phyloP scores from a whole-genome alignment of 92 coral and sea anemone species.

The Actinernus sp. region DNA sequence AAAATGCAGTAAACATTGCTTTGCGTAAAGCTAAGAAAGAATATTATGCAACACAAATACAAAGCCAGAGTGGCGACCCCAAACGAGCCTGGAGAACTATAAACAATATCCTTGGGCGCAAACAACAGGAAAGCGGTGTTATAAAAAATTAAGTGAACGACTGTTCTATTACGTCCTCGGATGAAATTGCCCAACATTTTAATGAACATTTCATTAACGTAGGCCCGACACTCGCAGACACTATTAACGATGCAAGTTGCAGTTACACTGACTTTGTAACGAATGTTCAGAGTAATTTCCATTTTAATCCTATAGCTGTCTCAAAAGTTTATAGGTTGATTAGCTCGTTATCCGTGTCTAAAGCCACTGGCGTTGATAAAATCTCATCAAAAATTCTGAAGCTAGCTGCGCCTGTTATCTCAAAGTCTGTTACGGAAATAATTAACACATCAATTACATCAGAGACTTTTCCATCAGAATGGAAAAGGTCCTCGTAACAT shows the following conservation, averaged over 20 bases:
- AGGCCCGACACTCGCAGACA: constrained; percentile 12
- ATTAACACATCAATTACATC: constrained; percentile 8
- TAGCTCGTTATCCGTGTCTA: constrained; percentile 7
- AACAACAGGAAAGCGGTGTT: neutral
- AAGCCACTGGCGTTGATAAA: constrained; percentile 12
- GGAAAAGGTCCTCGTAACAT: constrained; percentile 18
- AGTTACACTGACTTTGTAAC: neutral
- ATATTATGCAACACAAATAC: constrained; percentile 15
- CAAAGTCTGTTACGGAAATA: constrained; percentile 4
- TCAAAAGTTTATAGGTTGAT: neutral
- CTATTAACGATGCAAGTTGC: neutral
- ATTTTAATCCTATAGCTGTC: neutral
- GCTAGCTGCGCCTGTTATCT: constrained; percentile 14
- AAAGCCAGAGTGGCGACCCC: constrained; percentile 21
- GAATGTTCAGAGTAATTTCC: neutral
- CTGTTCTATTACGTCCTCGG: neutral
- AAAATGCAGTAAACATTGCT: constrained; percentile 41
- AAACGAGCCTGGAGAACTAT: constrained; percentile 25
- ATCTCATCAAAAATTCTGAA: neutral
- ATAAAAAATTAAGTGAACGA: neutral
- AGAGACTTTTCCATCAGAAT: constrained; percentile 14
- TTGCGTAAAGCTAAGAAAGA: constrained; percentile 20
- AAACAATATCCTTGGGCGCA: constrained; percentile 6
- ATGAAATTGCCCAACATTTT: constrained; percentile 7
- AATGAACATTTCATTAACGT: constrained; percentile 10